phyloP scores from a whole-genome alignment of 1,140 invertebrate genomes.

The Portunus trituberculatus region DNA sequence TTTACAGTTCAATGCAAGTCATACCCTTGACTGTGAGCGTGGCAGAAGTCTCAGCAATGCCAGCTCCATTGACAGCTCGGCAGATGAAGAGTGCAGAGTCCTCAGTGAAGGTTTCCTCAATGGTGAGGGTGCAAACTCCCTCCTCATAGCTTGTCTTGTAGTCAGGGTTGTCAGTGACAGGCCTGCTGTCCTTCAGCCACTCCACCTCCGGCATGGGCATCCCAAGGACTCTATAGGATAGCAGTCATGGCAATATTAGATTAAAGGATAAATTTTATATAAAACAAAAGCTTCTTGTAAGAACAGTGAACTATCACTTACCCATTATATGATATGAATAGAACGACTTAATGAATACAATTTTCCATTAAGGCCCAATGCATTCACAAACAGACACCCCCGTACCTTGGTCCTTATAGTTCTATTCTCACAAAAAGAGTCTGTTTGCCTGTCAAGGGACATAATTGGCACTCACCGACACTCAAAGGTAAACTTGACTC shows the following conservation, averaged over 20 bases:
- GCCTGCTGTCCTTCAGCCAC: constrained; percentile 88
- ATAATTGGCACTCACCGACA: constrained; percentile 82
- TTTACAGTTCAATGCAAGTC: not conserved
- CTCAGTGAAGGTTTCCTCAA: constrained; percentile 91
- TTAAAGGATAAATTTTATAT: too few relatives aligned
- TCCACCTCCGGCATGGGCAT: constrained; percentile 83
- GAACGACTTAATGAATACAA: too few relatives aligned
- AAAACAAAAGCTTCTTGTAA: too few relatives aligned
- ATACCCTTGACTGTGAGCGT: constrained; percentile 88
- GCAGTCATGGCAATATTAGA: too few relatives aligned
- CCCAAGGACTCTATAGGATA: constrained; percentile 81
- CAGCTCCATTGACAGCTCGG: constrained; percentile 86
- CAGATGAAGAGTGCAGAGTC: constrained; percentile 91
- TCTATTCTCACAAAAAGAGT: too few relatives aligned
- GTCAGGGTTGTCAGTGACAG: constrained; percentile 86
- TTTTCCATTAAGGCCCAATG: too few relatives aligned
- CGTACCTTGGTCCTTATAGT: too few relatives aligned
- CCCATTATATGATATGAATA: too few relatives aligned
- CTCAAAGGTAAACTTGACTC: constrained; percentile 86
- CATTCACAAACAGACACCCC: too few relatives aligned
- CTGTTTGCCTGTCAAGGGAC: constrained; percentile 81
- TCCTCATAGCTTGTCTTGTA: constrained; percentile 83
- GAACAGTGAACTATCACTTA: too few relatives aligned
- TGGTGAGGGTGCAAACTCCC: constrained; percentile 85
- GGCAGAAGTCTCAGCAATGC: constrained; percentile 87